A percentile compares a stretch with the other conserved stretches of the same genome.
phyloP scores from a whole-genome alignment of 2,888 invertebrate species.

The Trissoscelio sp. region DNA sequence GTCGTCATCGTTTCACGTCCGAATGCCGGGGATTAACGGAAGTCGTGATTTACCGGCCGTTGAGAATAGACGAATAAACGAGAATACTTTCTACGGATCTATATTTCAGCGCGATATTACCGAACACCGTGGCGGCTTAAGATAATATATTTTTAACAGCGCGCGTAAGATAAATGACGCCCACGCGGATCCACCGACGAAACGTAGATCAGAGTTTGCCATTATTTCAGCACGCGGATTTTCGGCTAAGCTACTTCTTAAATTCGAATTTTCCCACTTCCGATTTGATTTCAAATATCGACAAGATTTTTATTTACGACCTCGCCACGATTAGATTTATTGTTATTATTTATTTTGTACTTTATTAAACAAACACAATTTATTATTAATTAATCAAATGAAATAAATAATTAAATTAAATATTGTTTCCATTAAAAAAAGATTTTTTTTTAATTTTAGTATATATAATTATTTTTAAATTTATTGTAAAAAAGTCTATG shows the following conservation, averaged over 20 bases:
- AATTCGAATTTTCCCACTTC: slow-evolving; percentile 24
- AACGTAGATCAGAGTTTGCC: slow-evolving; percentile 28
- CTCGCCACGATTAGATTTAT: background rate
- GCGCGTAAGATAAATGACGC: slow-evolving; percentile 38
- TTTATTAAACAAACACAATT: too few relatives aligned
- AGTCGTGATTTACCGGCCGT: slow-evolving; percentile 36
- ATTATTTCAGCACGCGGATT: slow-evolving; percentile 45
- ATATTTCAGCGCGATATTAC: slow-evolving; percentile 49
- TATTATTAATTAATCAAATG: too few relatives aligned
- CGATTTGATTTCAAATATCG: background rate
- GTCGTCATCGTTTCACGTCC: slow-evolving; percentile 13
- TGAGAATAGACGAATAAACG: slow-evolving; percentile 50
- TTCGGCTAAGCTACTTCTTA: slow-evolving; percentile 32
- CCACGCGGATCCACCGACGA: slow-evolving; percentile 26
- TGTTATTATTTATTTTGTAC: too few relatives aligned
- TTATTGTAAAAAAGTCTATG: too few relatives aligned
- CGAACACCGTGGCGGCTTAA: slow-evolving; percentile 39
- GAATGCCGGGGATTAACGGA: slow-evolving; percentile 25
- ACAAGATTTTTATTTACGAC: slow-evolving; percentile 13
- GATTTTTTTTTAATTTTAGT: too few relatives aligned
- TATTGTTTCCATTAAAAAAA: too few relatives aligned
- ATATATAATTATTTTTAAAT: too few relatives aligned
- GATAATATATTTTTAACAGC: slow-evolving; percentile 63
- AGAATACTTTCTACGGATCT: slow-evolving; percentile 57
- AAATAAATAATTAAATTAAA: too few relatives aligned